A percentile compares a stretch with the other conserved stretches of the same genome.
Conservation (phyloP, 1,140 invertebrate genomes). For the Linepithema humile region DNA sequence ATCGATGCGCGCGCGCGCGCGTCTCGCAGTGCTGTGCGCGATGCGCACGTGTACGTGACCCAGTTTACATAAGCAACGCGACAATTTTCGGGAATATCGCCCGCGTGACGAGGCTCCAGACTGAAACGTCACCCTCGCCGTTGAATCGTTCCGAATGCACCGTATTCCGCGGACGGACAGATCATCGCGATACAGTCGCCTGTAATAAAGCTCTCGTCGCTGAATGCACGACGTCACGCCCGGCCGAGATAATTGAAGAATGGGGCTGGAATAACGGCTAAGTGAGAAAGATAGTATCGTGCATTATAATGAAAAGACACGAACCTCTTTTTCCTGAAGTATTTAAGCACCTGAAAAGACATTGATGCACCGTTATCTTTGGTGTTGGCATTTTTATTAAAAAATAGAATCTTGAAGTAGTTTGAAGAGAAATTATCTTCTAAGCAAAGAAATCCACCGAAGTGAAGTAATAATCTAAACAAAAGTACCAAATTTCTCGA, state of each 20-base stretch:
- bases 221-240: slow-evolving; percentile 26
- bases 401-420: background rate
- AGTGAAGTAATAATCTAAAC: too few species aligned
- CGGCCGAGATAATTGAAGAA: slow-evolving; percentile 22
- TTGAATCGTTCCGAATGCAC: slow-evolving; percentile 26
- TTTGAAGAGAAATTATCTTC: too few species aligned
- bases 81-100: slow-evolving; percentile 30
- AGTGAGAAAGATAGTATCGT: background rate
- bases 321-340: background rate
- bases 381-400: too few species aligned
- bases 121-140: background rate
- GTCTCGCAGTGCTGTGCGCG: background rate
- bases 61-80: slow-evolving; percentile 48
- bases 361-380: too few species aligned
- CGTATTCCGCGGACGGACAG: background rate
- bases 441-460: too few species aligned
- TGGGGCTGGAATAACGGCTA: background rate
- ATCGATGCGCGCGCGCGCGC: background rate
- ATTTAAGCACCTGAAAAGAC: background rate
- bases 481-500: background rate
- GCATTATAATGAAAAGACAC: background rate
- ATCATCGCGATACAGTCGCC: slow-evolving; percentile 27
- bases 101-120: background rate
- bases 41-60: background rate
- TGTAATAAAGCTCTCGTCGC: slow-evolving; percentile 37